Conservation (phyloP, 2,888 invertebrate genomes). For the Andrena praecox region DNA sequence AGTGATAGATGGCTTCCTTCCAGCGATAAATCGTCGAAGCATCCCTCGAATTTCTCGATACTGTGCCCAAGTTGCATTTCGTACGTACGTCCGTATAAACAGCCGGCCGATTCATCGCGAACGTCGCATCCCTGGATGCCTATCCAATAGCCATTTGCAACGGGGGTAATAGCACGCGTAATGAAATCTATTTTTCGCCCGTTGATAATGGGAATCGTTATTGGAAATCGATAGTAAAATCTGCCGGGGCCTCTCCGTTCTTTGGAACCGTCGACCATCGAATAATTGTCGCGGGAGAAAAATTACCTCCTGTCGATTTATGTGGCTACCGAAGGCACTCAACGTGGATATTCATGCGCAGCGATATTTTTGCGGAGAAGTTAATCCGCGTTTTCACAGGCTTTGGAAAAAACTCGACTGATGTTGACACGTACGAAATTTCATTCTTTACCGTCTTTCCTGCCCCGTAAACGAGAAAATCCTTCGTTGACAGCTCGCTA, state of each 20-base stretch:
- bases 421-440: not conserved
- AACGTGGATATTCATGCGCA: not conserved
- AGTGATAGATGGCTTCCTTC: conserved; percentile 29
- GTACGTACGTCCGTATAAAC: conserved; percentile 20
- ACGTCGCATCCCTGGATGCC: not conserved
- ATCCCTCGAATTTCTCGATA: conserved; percentile 3
- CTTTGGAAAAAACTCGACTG: not conserved
- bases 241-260: not conserved
- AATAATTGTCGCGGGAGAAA: not conserved
- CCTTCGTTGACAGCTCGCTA: not conserved
- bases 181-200: conserved; percentile 37
- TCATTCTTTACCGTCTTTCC: not conserved
- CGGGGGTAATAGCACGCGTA: conserved; percentile 10
- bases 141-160: not conserved
- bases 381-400: not conserved
- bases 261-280: not conserved
- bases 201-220: conserved; percentile 25
- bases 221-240: conserved; percentile 39
- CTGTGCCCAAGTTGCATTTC: conserved; percentile 18
- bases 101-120: conserved; percentile 6
- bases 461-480: not conserved
- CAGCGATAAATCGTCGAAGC: conserved; percentile 30
- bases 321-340: not conserved
- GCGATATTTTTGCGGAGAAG: not conserved
- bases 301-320: not conserved